A percentile compares a stretch with the other conserved stretches of the same genome.
phyloP scores from a whole-genome alignment of 2,888 invertebrate genomes.

The Nemoura dubitans region DNA sequence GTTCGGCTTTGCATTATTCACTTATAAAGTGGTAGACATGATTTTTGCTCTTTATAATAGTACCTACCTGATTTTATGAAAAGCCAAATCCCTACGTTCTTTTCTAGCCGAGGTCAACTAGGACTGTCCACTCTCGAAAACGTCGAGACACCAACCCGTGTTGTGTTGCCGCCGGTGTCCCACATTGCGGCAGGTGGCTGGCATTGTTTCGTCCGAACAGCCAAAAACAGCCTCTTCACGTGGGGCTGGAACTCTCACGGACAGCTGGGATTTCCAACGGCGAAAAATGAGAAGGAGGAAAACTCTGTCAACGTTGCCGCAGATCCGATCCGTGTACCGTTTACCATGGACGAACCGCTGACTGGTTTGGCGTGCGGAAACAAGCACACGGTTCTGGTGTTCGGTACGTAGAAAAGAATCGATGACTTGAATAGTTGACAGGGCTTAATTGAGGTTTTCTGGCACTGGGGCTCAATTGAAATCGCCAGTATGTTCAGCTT shows the following conservation, averaged over 20 bases:
- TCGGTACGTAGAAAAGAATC: constrained; percentile 61
- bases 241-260: constrained; percentile 95
- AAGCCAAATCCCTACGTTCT: background rate
- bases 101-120: constrained; percentile 83
- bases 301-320: constrained; percentile 58
- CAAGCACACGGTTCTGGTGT: constrained; percentile 75
- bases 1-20: no score
- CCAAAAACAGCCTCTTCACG: constrained; percentile 82
- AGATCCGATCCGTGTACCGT: constrained; percentile 49
- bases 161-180: constrained; percentile 74
- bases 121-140: constrained; percentile 79
- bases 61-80: no score
- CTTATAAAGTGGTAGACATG: no score
- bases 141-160: constrained; percentile 69
- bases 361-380: constrained; percentile 76
- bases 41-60: no score
- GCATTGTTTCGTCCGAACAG: constrained; percentile 84
- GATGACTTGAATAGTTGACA: no score
- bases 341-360: constrained; percentile 53
- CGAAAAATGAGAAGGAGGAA: constrained; percentile 48
- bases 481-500: no score
- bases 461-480: no score
- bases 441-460: no score
- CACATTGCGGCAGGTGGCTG: constrained; percentile 84
- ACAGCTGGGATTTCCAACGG: constrained; percentile 72